Evolutionary conservation across 2,797 vertebrate genomes (phyloP).

Genomic region (Darevskia mixta): DNA sequence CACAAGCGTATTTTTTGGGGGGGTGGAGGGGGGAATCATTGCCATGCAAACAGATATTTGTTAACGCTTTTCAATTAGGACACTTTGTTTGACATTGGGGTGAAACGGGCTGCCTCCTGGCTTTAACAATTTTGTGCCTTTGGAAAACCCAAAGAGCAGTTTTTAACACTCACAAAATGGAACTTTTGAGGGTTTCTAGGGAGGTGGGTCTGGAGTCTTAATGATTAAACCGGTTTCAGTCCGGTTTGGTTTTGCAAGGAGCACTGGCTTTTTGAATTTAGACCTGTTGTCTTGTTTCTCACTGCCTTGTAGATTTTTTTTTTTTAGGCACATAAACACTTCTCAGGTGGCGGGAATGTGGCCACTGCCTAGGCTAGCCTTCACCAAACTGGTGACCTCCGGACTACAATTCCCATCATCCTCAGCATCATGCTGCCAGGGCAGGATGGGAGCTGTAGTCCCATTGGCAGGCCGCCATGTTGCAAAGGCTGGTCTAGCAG

Average conservation of each 20-base stretch:
- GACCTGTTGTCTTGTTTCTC: neutral
- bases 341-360: neutral
- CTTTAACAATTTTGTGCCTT: neutral
- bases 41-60: neutral
- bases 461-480: too few species aligned
- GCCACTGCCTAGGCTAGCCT: neutral
- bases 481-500: too few species aligned
- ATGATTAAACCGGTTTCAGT: neutral
- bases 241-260: neutral
- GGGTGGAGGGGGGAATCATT: too few species aligned
- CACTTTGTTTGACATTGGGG: neutral
- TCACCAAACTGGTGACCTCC: neutral
- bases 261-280: neutral
- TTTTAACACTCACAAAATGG: neutral
- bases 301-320: neutral
- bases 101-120: too few species aligned
- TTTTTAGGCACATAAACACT: neutral
- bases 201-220: neutral
- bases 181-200: neutral
- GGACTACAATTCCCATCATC: neutral
- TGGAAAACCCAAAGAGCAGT: too few species aligned
- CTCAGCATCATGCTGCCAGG: neutral
- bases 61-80: neutral
- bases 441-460: too few species aligned
- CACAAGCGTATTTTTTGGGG: too few species aligned